Evolutionary conservation across 1,140 invertebrate species (phyloP).

Genomic region (Vanessa atalanta): DNA sequence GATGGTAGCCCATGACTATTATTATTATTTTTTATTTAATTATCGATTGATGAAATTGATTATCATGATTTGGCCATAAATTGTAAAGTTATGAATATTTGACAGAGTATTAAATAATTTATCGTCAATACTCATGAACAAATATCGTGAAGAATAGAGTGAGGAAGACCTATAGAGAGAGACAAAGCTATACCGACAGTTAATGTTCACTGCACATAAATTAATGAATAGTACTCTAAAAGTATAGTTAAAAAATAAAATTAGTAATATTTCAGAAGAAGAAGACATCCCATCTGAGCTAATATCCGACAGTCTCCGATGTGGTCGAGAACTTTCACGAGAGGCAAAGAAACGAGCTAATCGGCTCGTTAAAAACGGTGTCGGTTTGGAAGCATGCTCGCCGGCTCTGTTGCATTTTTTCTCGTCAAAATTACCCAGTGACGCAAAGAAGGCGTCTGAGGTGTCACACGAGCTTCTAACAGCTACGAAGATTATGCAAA

Average conservation of each 20-base stretch:
- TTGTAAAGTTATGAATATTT: no score
- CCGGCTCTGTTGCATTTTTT: conserved; percentile 66
- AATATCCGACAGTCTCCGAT: conserved; percentile 58
- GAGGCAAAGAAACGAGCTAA: conserved; percentile 55
- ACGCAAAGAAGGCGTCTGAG: conserved; percentile 59
- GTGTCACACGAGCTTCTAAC: conserved; percentile 62
- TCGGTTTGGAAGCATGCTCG: conserved; percentile 54
- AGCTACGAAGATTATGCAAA: conserved; percentile 68
- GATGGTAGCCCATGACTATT: no score
- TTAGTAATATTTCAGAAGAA: conserved; percentile 43
- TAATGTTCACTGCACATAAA: no score
- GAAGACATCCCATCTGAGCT: conserved; percentile 55
- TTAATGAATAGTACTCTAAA: no score
- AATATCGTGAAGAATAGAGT: no score
- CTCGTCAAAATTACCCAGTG: conserved; percentile 51
- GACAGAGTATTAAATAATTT: no score
- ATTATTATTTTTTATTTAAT: no score
- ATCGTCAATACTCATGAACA: no score
- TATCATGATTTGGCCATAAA: no score
- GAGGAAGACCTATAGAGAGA: no score
- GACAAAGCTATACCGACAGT: no score
- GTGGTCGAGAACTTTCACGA: conserved; percentile 61
- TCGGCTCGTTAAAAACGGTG: conserved; percentile 59
- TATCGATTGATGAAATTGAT: no score
- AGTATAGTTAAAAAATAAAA: background rate